A percentile compares a stretch with the other conserved stretches of the same genome.
These are phyloP conservation scores for Ectropis grisescens DNA, from an alignment of 1,140 invertebrate species.

Conservation along the genomic window DNA sequence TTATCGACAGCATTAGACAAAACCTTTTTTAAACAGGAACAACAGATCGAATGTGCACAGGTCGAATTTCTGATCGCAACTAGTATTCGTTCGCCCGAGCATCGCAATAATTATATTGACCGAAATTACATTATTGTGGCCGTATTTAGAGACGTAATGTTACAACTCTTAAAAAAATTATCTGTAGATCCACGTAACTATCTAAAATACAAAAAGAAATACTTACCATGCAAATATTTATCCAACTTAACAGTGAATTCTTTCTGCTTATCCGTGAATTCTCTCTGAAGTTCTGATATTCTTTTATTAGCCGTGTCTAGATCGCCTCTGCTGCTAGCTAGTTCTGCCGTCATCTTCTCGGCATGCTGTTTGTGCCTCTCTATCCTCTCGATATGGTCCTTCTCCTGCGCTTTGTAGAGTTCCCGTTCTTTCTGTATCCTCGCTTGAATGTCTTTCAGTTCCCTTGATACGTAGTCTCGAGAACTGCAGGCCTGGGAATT, in stretches of 20 bases:
- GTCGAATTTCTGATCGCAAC: too few relatives aligned
- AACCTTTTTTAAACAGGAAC: too few relatives aligned
- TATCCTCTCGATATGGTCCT: constrained; percentile 42
- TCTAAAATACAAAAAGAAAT: too few relatives aligned
- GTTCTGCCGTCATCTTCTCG: constrained; percentile 38
- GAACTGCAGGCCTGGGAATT: constrained; percentile 44
- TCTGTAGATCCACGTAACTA: too few relatives aligned
- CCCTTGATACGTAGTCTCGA: constrained; percentile 37
- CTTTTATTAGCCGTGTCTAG: constrained; percentile 52
- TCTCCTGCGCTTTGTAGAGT: constrained; percentile 40
- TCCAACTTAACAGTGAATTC: constrained; percentile 55
- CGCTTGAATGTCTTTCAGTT: constrained; percentile 45
- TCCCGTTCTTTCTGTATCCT: constrained; percentile 48
- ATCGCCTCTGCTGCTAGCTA: constrained; percentile 33
- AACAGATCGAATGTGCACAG: too few relatives aligned
- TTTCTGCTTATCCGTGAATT: constrained; percentile 57
- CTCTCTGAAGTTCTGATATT: constrained; percentile 56
- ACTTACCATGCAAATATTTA: constrained; percentile 45
- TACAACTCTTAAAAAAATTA: too few relatives aligned
- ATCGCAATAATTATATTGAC: too few relatives aligned
- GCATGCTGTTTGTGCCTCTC: constrained; percentile 53
- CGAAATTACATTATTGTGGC: too few relatives aligned
- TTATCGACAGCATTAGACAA: too few relatives aligned
- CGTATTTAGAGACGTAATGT: too few relatives aligned
- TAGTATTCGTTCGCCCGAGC: too few relatives aligned